These are phyloP conservation scores for Clarias pachynema DNA, from an alignment of 2,797 vertebrate genomes.

Conservation along the genomic window DNA sequence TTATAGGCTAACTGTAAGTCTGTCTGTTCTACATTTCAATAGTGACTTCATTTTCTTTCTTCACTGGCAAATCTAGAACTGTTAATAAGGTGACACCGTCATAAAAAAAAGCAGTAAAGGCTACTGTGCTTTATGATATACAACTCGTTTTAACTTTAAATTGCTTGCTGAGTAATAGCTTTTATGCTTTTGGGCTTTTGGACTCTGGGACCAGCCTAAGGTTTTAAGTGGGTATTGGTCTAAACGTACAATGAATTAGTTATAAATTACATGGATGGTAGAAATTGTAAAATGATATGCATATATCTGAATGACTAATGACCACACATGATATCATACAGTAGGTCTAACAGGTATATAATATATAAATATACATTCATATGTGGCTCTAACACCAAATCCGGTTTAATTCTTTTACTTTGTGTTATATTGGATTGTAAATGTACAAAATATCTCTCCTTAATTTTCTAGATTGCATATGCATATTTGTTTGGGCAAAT, in stretches of 20 bases:
- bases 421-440: background rate
- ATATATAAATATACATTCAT: background rate
- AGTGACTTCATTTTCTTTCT: conserved; percentile 41
- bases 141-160: conserved; percentile 1
- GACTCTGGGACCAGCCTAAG: background rate
- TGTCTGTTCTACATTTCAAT: conserved; percentile 41
- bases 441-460: background rate
- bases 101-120: conserved; percentile 46
- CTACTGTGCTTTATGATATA: conserved; percentile 46
- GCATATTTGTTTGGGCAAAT: background rate
- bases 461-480: background rate
- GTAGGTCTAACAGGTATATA: background rate
- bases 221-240: background rate
- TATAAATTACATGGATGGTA: background rate
- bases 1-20: conserved; percentile 44
- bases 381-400: background rate
- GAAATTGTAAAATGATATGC: background rate
- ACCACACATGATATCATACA: background rate
- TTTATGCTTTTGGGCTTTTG: background rate
- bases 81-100: conserved; percentile 59
- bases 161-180: conserved; percentile 3
- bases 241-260: background rate
- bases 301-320: background rate
- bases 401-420: background rate
- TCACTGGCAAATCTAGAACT: conserved; percentile 53